A percentile compares a stretch with the other conserved stretches of the same genome.
Conservation (phyloP, 2,888 invertebrate genomes). For the Taenaris catops region DNA sequence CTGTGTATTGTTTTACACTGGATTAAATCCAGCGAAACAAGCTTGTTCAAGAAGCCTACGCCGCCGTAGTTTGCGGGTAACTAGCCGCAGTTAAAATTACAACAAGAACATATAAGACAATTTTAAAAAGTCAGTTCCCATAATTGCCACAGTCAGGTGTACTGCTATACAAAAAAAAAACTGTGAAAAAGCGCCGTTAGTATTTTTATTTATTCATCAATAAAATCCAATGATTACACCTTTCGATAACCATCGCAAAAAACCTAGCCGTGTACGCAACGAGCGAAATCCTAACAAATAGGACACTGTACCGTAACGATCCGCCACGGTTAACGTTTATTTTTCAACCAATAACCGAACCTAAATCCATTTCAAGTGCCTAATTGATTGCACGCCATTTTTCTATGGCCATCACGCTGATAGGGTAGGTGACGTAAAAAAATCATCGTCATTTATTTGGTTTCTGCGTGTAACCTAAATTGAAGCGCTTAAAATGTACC, state of each 20-base stretch:
- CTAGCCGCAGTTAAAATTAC: no score
- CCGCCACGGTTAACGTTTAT: slow-evolving; percentile 49
- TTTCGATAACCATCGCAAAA: slow-evolving; percentile 14
- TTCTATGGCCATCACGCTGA: slow-evolving; percentile 45
- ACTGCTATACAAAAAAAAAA: no score
- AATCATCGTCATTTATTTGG: slow-evolving; percentile 12
- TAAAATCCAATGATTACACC: slow-evolving; percentile 15
- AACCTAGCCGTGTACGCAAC: slow-evolving; percentile 10
- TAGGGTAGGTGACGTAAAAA: slow-evolving; percentile 35
- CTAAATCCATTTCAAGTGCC: slow-evolving; percentile 59
- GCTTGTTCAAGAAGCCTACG: no score
- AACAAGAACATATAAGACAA: no score
- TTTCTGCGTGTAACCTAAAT: not conserved
- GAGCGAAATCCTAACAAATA: slow-evolving; percentile 20
- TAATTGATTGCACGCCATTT: slow-evolving; percentile 66
- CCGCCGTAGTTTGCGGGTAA: no score
- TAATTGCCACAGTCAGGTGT: no score
- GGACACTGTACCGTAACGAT: slow-evolving; percentile 40
- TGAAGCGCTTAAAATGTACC: no score
- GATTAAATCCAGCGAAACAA: no score
- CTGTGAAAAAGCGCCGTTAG: no score
- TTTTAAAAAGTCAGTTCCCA: no score
- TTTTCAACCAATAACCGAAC: slow-evolving; percentile 57
- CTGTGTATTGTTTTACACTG: no score
- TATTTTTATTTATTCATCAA: slow-evolving; percentile 13